Base-by-base conservation (phyloP, 2,113 vertebrate species). In the Hydrolagus affinis region DNA sequence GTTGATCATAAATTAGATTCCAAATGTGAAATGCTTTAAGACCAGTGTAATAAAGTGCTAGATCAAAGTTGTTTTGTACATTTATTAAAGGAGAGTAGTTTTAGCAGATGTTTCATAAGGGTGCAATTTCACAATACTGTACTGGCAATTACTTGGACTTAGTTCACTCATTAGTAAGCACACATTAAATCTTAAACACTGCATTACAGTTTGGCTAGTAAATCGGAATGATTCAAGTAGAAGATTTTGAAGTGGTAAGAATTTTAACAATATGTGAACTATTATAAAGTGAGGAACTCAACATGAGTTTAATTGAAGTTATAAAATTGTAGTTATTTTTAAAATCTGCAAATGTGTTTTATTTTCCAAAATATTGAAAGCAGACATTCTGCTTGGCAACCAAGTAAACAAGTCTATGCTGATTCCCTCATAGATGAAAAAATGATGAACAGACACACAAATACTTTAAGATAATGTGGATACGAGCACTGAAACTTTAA, bases 221-320 rank as follows among this genome's bases (percentile, higher is more conserved):
- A 44, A 12, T 14, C 8, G 30, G 25, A 60, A n/a, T 62, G 7
- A 62, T 28, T 60, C 11, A 28, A 21, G 14, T 4, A 21, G 60
- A 66, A 66, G 28, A 11, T 28, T 25, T 60, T 78, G 57, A 78
- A 62, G 44, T 66, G 25, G 60, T 30, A 30, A 14, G 17, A 25
- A 11, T 28, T 66, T 66, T 32, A 32, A 66, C 6, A 83, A 66
- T 83, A 9, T 83, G 12, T 66, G 25, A 66, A 19, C 23, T 83
- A 66, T 83, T 83, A 77, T 60, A 11, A 66, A 83, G 11, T 83
- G 57, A 83, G 21, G 9, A 66, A 32, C 23, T 66, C 78, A 75
- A 56, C 30, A 66, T 28, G 60, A 66, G 28, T 1, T 14, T 15
- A 66, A 32, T 30, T 28, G 25, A 83, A 83, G 9, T 66, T 15